Percentiles rank a stretch among this genome's conserved stretches.
Conservation (phyloP, 1,140 invertebrate species). For the Magallana ariakensis region DNA sequence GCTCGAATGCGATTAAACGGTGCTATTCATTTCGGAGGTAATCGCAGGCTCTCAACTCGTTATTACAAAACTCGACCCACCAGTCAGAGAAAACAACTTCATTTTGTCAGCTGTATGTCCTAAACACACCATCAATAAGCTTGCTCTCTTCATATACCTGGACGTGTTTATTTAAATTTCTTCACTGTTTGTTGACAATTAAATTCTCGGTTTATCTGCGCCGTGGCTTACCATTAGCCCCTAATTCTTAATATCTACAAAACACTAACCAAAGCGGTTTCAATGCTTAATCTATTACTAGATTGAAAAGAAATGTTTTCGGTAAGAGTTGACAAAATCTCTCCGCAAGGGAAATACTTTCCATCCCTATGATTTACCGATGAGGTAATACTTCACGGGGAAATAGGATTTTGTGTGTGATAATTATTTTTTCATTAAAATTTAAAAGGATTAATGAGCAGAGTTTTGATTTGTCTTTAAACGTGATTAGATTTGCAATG, state of each 20-base stretch:
- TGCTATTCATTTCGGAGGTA: background rate
- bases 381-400: background rate
- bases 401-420: constrained; percentile 1
- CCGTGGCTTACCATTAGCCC: background rate
- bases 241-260: background rate
- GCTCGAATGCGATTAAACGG: constrained; percentile 1
- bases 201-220: background rate
- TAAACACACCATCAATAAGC: background rate
- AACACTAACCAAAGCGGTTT: constrained; percentile 4
- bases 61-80: background rate
- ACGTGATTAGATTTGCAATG: background rate
- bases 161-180: constrained; percentile 9
- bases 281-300: background rate
- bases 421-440: constrained; percentile 32
- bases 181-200: constrained; percentile 19
- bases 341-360: background rate
- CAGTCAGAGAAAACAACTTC: background rate
- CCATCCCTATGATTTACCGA: background rate
- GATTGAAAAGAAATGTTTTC: constrained; percentile 1
- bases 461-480: constrained; percentile 30
- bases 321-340: background rate
- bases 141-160: background rate
- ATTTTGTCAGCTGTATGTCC: constrained; percentile 20
- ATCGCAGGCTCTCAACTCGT: background rate
- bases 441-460: constrained; percentile 22